These are phyloP conservation scores for Drosophila affinis DNA, from an alignment of 2,888 invertebrate species.

Conservation along the genomic window DNA sequence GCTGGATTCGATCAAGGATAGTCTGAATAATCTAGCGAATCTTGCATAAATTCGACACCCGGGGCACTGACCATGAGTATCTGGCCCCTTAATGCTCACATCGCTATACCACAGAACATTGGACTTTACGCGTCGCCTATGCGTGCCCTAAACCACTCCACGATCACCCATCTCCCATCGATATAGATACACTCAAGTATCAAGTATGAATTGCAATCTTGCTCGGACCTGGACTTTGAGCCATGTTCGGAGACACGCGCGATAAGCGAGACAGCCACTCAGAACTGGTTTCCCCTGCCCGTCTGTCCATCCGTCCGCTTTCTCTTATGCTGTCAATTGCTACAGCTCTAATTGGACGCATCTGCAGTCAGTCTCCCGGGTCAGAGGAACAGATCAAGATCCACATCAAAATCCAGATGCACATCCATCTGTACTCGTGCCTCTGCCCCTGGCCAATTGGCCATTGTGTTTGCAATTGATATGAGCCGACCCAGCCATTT, in stretches of 20 bases:
- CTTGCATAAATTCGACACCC: too few relatives aligned
- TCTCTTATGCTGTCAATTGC: slow-evolving; percentile 23
- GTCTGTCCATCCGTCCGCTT: slow-evolving; percentile 26
- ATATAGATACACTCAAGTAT: not conserved
- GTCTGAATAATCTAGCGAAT: not conserved
- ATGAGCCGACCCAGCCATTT: not conserved
- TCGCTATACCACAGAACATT: too few relatives aligned
- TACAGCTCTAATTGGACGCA: slow-evolving; percentile 17
- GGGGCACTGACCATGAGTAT: too few relatives aligned
- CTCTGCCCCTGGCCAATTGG: not conserved
- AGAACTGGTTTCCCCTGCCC: slow-evolving; percentile 33
- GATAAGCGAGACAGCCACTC: slow-evolving; percentile 35
- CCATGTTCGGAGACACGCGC: slow-evolving; percentile 24
- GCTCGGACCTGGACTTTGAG: slow-evolving; percentile 39
- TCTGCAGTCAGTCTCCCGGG: slow-evolving; percentile 24
- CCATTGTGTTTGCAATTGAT: slow-evolving; percentile 23
- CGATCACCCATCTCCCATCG: too few relatives aligned
- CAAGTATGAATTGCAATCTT: slow-evolving; percentile 1
- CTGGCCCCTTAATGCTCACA: too few relatives aligned
- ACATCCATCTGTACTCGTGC: not conserved
- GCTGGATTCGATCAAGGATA: not conserved
- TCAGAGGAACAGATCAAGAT: not conserved
- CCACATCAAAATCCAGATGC: not conserved
- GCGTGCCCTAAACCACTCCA: too few relatives aligned
- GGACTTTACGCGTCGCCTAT: too few relatives aligned